Evolutionary conservation across 2,888 invertebrate genomes (phyloP).

Genomic region (Drosophila histrio): DNA sequence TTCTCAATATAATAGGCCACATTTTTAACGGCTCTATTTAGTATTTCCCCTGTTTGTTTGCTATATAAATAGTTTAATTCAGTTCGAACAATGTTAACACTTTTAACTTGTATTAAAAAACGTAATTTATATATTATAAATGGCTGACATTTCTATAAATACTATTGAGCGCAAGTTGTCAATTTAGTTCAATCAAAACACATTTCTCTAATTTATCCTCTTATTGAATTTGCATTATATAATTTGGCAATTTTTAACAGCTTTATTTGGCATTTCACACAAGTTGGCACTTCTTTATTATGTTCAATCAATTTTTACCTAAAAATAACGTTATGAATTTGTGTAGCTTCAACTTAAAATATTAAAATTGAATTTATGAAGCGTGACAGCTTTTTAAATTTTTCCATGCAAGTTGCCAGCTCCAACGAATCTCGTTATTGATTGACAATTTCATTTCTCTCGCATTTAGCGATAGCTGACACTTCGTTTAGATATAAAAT

Average conservation of each 20-base stretch:
- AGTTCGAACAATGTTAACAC: background rate
- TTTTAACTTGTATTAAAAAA: background rate
- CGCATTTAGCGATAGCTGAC: background rate
- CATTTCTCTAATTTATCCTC: no score
- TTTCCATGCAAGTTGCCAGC: background rate
- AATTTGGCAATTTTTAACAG: no score
- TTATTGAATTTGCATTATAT: no score
- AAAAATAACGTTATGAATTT: background rate
- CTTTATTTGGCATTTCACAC: background rate
- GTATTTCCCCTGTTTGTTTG: no score
- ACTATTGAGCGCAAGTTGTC: background rate
- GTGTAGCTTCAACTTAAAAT: background rate
- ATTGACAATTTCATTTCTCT: background rate
- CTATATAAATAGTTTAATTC: no score
- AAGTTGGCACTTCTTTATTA: background rate
- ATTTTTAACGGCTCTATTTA: no score
- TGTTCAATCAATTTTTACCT: background rate
- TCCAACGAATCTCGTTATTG: background rate
- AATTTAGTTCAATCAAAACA: background rate
- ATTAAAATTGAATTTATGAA: background rate
- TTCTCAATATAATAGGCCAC: no score
- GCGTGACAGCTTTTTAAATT: background rate
- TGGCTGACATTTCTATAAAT: background rate
- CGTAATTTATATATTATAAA: background rate
- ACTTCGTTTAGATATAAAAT: background rate